Evolutionary conservation across 2,113 vertebrate genomes (phyloP).

Genomic region (Peromyscus californicus): DNA sequence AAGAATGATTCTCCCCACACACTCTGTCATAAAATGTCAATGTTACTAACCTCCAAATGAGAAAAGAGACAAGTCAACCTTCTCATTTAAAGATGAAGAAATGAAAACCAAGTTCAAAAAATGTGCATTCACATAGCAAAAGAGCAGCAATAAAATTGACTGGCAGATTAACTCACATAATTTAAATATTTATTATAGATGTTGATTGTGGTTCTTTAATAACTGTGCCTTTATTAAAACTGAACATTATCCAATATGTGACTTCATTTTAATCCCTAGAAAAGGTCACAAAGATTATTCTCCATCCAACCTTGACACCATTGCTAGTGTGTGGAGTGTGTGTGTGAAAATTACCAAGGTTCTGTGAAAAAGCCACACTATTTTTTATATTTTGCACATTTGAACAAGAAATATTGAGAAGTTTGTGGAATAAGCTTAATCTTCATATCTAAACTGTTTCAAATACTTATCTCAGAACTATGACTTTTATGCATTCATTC

Average conservation of each 20-base stretch:
- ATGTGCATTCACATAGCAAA: neutral
- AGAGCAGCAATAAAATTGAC: neutral
- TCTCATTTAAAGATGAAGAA: constrained; percentile 34
- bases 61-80: neutral
- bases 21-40: neutral
- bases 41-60: neutral
- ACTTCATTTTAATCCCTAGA: neutral
- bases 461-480: neutral
- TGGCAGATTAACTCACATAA: neutral
- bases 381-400: neutral
- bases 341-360: neutral
- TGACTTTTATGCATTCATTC: neutral
- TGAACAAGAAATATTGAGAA: neutral
- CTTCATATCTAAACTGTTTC: neutral
- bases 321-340: neutral
- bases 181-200: constrained; percentile 54
- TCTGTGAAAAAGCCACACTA: neutral
- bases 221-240: constrained; percentile 60
- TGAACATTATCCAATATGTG: neutral
- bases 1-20: neutral
- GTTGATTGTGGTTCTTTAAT: constrained; percentile 31
- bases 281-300: neutral
- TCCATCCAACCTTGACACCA: neutral
- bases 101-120: neutral
- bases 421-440: neutral